Percentiles rank a stretch among this genome's conserved stretches.
phyloP scores from a whole-genome alignment of 2,113 vertebrate species.

The Drymodes brunneopygia region DNA sequence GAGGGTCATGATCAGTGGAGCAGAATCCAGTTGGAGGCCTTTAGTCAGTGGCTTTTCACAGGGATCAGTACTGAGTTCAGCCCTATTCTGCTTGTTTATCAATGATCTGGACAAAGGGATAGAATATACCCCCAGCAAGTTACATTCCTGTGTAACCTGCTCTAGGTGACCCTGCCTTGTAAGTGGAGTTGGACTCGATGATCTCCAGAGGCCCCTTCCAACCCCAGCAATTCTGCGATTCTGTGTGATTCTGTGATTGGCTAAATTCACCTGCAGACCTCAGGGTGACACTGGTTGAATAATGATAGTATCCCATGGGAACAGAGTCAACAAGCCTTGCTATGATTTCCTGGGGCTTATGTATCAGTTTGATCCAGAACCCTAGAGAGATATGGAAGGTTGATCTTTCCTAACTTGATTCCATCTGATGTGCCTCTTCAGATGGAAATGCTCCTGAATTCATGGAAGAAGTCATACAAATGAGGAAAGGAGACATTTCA shows the following conservation, averaged over 20 bases:
- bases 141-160: fast-evolving
- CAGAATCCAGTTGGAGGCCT: background rate
- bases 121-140: background rate
- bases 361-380: background rate
- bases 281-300: background rate
- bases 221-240: background rate
- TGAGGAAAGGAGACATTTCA: background rate
- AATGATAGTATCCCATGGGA: background rate
- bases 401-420: background rate
- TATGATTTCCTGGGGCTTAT: background rate
- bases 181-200: no score
- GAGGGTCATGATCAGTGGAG: background rate
- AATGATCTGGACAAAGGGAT: background rate
- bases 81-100: background rate
- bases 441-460: background rate
- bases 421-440: background rate
- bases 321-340: background rate
- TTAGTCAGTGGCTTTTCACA: background rate
- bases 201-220: background rate
- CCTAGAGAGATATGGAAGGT: background rate
- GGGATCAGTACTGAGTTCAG: background rate
- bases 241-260: background rate
- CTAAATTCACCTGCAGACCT: background rate
- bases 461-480: background rate
- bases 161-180: background rate